Evolutionary conservation across 2,888 invertebrate species (phyloP).

Genomic region (Drosophila macrospina): DNA sequence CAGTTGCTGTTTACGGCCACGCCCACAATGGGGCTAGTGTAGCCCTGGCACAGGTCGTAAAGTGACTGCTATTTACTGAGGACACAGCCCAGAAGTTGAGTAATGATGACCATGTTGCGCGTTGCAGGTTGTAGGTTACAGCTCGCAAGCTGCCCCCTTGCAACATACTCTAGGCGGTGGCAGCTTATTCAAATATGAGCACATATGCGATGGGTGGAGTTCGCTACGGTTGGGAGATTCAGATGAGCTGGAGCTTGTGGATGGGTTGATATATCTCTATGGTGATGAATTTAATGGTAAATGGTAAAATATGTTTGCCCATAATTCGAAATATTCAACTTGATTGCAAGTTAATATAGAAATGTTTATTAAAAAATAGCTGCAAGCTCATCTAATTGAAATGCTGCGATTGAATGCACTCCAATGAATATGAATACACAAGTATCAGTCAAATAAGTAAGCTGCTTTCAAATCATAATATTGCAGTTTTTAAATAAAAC

Average conservation of each 20-base stretch:
- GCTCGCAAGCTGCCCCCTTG: constrained; percentile 6
- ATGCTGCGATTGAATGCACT: too few relatives aligned
- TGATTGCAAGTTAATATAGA: neutral
- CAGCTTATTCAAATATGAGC: constrained; percentile 70
- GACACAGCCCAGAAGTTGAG: constrained; percentile 72
- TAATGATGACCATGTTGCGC: constrained; percentile 71
- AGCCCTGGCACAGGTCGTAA: constrained; percentile 67
- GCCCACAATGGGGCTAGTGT: constrained; percentile 50
- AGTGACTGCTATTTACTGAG: constrained; percentile 76
- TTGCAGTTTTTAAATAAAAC: neutral
- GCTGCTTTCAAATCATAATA: too few relatives aligned
- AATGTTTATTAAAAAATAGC: neutral
- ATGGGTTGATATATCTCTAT: constrained; percentile 4
- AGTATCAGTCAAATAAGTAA: too few relatives aligned
- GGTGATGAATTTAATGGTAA: constrained; percentile 5
- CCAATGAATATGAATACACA: too few relatives aligned
- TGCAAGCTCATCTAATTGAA: neutral
- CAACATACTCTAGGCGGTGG: constrained; percentile 36
- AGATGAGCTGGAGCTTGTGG: constrained; percentile 18
- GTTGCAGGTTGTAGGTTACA: neutral
- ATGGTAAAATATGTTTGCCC: neutral
- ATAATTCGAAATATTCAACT: constrained; percentile 5
- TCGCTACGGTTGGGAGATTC: constrained; percentile 2
- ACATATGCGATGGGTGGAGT: constrained; percentile 43
- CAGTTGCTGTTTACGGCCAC: constrained; percentile 74